These are phyloP conservation scores for Tetraodon nigroviridis DNA, from an alignment of 2,113 vertebrate species.

Conservation along the genomic window DNA sequence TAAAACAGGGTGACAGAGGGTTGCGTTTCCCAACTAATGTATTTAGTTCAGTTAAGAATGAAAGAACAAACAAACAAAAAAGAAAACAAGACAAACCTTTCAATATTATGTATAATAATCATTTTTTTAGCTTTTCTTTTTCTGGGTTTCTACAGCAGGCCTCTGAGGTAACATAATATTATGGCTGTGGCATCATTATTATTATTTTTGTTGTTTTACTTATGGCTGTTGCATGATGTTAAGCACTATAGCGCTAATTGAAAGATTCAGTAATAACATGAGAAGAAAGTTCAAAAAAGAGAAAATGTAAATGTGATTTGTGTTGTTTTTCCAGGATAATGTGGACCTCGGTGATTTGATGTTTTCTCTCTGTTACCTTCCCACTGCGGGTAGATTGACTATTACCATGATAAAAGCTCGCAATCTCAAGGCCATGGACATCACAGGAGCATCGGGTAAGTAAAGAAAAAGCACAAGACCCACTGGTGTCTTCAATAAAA, in stretches of 20 bases:
- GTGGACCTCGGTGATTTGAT: slow-evolving; percentile 97
- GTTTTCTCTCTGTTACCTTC: slow-evolving; percentile 98
- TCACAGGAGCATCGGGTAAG: slow-evolving; percentile 96
- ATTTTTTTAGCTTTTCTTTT: neutral
- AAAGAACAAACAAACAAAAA: too few species aligned
- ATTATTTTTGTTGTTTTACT: neutral
- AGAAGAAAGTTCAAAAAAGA: neutral
- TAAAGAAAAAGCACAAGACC: slow-evolving; percentile 8
- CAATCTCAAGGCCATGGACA: slow-evolving; percentile 99
- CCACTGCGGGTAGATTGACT: slow-evolving; percentile 93
- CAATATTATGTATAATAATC: too few species aligned
- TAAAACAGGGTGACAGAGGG: slow-evolving; percentile 31
- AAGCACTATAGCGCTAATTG: neutral
- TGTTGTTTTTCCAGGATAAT: slow-evolving; percentile 82
- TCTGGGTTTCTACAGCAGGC: neutral
- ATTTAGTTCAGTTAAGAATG: too few species aligned
- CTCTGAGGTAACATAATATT: neutral
- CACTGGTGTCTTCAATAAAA: slow-evolving; percentile 9
- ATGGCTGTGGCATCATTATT: neutral
- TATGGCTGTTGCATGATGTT: neutral
- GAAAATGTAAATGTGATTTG: slow-evolving; percentile 14
- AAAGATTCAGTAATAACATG: neutral
- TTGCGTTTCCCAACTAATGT: neutral
- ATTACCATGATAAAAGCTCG: slow-evolving; percentile 98
- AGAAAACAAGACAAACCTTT: too few species aligned